Conservation (phyloP, 23 tunicate species). For the Corella eumyota region DNA sequence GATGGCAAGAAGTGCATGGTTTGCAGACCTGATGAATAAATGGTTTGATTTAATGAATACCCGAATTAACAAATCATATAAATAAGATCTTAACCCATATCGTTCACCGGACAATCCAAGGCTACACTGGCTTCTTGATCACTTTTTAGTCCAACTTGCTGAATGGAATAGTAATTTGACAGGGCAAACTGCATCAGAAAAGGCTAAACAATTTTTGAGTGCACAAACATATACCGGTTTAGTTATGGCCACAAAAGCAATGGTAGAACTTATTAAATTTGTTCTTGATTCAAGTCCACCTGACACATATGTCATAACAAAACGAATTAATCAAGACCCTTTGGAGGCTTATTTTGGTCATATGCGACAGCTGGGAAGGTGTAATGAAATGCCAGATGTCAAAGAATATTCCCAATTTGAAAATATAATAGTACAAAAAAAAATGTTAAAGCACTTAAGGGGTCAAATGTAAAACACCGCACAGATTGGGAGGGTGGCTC, state of each 20-base stretch:
- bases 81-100: not conserved
- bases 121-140: not conserved
- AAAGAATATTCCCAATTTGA: not conserved
- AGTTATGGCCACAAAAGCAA: not conserved
- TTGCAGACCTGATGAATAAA: no score
- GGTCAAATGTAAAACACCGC: not conserved
- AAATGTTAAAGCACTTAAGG: not conserved
- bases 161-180: not conserved
- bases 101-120: not conserved
- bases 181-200: not conserved
- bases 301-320: not conserved
- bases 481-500: not conserved
- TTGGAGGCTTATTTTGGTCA: not conserved
- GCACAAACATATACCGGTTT: not conserved
- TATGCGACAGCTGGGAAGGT: not conserved
- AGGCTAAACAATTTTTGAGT: not conserved
- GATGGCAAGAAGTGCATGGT: not conserved
- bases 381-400: not conserved
- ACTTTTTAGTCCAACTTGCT: not conserved
- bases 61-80: not conserved
- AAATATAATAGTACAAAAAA: not conserved
- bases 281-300: not conserved
- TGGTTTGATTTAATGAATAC: not conserved
- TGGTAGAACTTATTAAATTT: not conserved
- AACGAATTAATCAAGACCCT: slow-evolving; percentile 1